Evolutionary conservation across 2,113 vertebrate species (phyloP).

Genomic region (Esox niger): DNA sequence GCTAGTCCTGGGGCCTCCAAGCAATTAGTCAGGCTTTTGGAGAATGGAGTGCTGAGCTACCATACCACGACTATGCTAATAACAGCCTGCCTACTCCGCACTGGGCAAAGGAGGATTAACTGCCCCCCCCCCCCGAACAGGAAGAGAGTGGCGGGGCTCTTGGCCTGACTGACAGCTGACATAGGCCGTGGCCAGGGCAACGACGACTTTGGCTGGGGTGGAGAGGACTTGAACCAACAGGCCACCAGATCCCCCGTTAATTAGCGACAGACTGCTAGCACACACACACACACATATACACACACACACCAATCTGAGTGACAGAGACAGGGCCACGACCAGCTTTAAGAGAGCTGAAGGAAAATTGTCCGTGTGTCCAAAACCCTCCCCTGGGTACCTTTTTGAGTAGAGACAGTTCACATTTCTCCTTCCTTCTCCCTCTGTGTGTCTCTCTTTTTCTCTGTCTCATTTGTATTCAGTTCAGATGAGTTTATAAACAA

Average conservation of each 20-base stretch:
- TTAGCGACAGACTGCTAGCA: not conserved
- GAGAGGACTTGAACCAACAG: not conserved
- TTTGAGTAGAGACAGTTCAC: too few relatives aligned
- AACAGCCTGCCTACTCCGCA: not conserved
- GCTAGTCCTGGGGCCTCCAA: conserved; percentile 19
- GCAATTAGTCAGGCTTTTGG: conserved; percentile 46
- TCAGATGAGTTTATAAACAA: too few relatives aligned
- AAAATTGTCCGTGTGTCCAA: too few relatives aligned
- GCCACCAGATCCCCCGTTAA: conserved; percentile 16
- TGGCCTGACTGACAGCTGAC: conserved; percentile 38
- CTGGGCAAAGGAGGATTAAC: not conserved
- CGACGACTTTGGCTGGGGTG: not conserved
- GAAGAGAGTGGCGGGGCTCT: not conserved
- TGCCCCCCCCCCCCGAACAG: not conserved
- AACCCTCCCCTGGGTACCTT: too few relatives aligned
- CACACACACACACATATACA: not conserved
- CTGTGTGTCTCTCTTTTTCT: too few relatives aligned
- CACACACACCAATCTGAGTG: conserved; percentile 29
- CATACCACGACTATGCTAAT: not conserved
- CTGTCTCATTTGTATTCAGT: too few relatives aligned
- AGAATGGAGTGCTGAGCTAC: not conserved
- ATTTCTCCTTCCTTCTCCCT: too few relatives aligned
- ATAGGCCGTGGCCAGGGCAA: not conserved
- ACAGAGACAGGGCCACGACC: conserved; percentile 13
- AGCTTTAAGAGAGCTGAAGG: too few relatives aligned